A percentile compares a stretch with the other conserved stretches of the same genome.
Conservation (phyloP, 1,140 invertebrate genomes). For the Diabrotica undecimpunctata region DNA sequence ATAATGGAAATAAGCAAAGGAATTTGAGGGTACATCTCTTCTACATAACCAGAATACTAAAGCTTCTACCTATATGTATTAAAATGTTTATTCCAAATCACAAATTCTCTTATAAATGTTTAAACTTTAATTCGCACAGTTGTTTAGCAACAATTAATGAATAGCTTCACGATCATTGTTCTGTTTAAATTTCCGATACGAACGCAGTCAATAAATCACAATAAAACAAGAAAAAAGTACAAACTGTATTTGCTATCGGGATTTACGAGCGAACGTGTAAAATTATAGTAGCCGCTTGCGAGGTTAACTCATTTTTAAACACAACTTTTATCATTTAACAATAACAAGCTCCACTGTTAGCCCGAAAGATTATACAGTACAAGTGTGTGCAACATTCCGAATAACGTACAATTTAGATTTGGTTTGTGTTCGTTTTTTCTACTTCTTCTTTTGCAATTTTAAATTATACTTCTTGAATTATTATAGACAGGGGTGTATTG, state of each 20-base stretch:
- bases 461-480: too few species aligned
- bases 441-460: not conserved
- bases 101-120: too few species aligned
- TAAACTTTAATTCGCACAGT: too few species aligned
- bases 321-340: constrained; percentile 14
- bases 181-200: not conserved
- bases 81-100: too few species aligned
- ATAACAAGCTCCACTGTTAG: constrained; percentile 13
- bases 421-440: constrained; percentile 8
- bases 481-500: not conserved
- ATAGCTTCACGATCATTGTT: not conserved
- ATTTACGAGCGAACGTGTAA: not conserved
- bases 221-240: not conserved
- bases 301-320: constrained; percentile 7
- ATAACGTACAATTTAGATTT: constrained; percentile 6
- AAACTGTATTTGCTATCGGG: not conserved
- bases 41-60: too few species aligned
- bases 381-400: constrained; percentile 8
- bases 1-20: too few species aligned
- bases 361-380: constrained; percentile 12
- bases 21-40: too few species aligned
- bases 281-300: constrained; percentile 10
- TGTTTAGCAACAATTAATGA: not conserved
- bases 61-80: too few species aligned
- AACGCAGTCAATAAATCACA: not conserved